Percentiles rank a stretch among this genome's conserved stretches.
Evolutionary conservation across 2,888 invertebrate species (phyloP).

Genomic region (Drosophila picticornis): DNA sequence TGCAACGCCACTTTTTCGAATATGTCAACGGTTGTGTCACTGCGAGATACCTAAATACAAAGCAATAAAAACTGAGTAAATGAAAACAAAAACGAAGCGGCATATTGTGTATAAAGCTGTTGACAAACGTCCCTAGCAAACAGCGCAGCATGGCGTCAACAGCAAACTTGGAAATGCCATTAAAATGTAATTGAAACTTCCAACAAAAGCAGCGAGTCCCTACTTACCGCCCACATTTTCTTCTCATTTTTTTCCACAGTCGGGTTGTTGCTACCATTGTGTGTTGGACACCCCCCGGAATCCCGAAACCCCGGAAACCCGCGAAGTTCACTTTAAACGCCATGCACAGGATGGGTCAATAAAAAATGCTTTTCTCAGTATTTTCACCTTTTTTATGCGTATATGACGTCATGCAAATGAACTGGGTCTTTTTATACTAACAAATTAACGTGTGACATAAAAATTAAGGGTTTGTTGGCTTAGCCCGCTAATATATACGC

Average conservation of each 20-base stretch:
- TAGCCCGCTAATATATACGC: constrained; percentile 7
- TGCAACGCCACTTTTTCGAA: constrained; percentile 94
- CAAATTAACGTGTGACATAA: constrained; percentile 41
- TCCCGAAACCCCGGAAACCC: background rate
- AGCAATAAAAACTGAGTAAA: constrained; percentile 54
- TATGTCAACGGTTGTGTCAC: constrained; percentile 97
- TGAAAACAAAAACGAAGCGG: constrained; percentile 56
- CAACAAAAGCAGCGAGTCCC: constrained; percentile 67
- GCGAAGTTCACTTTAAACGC: constrained; percentile 44
- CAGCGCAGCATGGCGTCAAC: constrained; percentile 52
- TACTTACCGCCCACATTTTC: constrained; percentile 25
- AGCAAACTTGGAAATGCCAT: constrained; percentile 73
- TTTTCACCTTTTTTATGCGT: constrained; percentile 68
- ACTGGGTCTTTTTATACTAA: constrained; percentile 34
- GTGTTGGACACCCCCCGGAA: background rate
- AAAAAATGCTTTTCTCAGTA: constrained; percentile 69
- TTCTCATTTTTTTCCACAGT: constrained; percentile 12
- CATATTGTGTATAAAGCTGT: constrained; percentile 74
- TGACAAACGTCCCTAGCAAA: constrained; percentile 53
- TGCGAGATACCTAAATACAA: constrained; percentile 90
- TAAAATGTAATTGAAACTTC: constrained; percentile 81
- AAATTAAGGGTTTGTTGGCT: constrained; percentile 34
- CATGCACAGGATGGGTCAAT: constrained; percentile 58
- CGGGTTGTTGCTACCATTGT: constrained; percentile 30
- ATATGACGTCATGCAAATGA: constrained; percentile 51